Evolutionary conservation across 2,888 invertebrate genomes (phyloP), one percentile per base, ranked within the genome.

Genomic region (Pristionchus exspectatus): DNA sequence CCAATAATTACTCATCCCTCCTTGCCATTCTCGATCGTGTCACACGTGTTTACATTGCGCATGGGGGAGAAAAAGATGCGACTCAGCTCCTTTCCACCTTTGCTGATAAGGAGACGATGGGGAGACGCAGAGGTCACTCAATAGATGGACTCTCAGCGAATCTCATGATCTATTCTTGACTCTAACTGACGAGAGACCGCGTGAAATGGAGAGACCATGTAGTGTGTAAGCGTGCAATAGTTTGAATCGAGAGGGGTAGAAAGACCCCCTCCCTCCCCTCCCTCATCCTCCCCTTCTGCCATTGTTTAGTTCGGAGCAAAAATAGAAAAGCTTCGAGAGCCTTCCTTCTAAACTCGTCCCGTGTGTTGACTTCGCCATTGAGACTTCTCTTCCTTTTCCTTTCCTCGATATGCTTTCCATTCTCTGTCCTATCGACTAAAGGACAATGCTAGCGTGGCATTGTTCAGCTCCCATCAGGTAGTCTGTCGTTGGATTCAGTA

Each of bases 41-140:
- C 50, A 27, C 81, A 33, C 50, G 50, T 81, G 81, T 81, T 81
- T 81, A 54, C 50, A 24, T 10, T 50, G 44, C 44, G 74, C 30
- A 74, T n/a, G 33, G 27, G n/a, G 44, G 12, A 50, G 77, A 54
- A 81, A 54, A 81, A 44, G 81, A 50, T 63, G 81, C 24, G 24
- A 50, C 27, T 81, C 81, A 54, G 81, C 81, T 81, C 50, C 81
- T 54, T 54, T 74, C 74, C 74, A 74, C 74, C 38, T 74, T 74
- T 74, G 24, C 50, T 81, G 81, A 81, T 81, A 81, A 81, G 81
- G 81, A 10, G 18, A 50, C 50, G 21, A n/a, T 50, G 33, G 27
- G 27, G 81, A 33, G 24, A 54, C 5, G n/a, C 27, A 81, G 81
- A 81, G 81, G 81, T 81, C 81, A 81, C 81, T 81, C 50, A 38